phyloP scores from a whole-genome alignment of 2,113 vertebrate genomes.

The Sceloporus undulatus region DNA sequence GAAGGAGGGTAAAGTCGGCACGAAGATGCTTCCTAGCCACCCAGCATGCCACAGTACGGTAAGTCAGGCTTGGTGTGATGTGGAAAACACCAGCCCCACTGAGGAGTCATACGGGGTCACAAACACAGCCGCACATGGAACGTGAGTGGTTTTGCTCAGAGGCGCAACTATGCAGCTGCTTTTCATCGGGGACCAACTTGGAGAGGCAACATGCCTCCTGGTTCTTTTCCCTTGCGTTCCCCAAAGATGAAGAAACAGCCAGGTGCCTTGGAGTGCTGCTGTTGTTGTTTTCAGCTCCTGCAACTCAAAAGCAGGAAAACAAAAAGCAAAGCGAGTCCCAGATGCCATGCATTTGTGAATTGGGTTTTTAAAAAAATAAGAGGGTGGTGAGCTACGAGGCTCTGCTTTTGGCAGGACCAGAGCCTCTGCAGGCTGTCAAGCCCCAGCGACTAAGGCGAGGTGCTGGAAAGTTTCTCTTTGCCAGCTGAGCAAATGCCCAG shows the following conservation, averaged over 20 bases:
- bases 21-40: too few species aligned
- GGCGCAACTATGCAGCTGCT: too few species aligned
- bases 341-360: neutral
- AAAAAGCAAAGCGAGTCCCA: neutral
- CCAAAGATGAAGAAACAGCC: neutral
- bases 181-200: too few species aligned
- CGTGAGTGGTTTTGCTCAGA: too few species aligned
- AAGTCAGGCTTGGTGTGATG: too few species aligned
- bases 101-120: too few species aligned
- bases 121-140: too few species aligned
- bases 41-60: too few species aligned
- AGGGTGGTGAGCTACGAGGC: neutral
- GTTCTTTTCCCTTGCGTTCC: neutral
- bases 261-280: neutral
- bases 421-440: slow-evolving; percentile 22
- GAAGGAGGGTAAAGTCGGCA: too few species aligned
- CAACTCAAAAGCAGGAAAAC: neutral
- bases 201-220: too few species aligned
- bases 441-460: neutral
- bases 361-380: too few species aligned
- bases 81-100: too few species aligned
- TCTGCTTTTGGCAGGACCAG: neutral
- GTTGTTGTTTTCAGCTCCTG: neutral
- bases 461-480: slow-evolving; percentile 2
- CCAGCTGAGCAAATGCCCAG: neutral